Base-by-base conservation (phyloP, 2,888 invertebrate genomes). In the Corbicula japonica region DNA sequence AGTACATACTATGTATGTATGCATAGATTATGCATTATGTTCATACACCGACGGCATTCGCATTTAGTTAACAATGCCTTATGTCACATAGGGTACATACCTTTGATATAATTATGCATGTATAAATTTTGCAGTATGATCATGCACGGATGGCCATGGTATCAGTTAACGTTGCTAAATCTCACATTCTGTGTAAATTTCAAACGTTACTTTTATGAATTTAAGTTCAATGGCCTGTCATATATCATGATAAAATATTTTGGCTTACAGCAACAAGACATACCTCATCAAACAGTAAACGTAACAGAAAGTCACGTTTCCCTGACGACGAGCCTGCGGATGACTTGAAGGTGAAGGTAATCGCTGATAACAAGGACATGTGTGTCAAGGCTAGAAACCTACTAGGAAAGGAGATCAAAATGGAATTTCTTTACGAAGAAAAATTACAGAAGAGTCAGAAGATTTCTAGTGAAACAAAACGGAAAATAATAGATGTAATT, bases 371-470 rank as follows among this genome's bases (percentile, higher is more conserved):
- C 32, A 75, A 72, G 48, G 58, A 75, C 0, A 8, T n/a, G 2
- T 80, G 80, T 30, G 48, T 66, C 54, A 46, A 54, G 8, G 66
- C 80, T 18, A 44, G 70, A n/a, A 74, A 78, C 30, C 38, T 62
- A 3, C 62, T 86, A 2, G 69, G 60, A 1, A 75, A 73, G 66
- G 71, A 73, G 18, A 62, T 86, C 10, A 66, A 75, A 41, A 61
- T 68, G 12, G 65, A 77, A 10, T 83, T 82, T 38, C 63, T 86
- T 32, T 66, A 68, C 41, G 69, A 78, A 44, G 71, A 79, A n/a
- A 48, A 28, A 2, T 12, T 82, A 18, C 50, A 65, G 5, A 75
- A 73, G n/a, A 56, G 50, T 10, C 18, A 48, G 2, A 28, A 26
- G 10, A 30, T 76, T 18, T 68, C 76, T 0, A 44, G 48, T 8